Conservation (phyloP, 2,113 vertebrate genomes). For the Tenebrosternarchus preto region DNA sequence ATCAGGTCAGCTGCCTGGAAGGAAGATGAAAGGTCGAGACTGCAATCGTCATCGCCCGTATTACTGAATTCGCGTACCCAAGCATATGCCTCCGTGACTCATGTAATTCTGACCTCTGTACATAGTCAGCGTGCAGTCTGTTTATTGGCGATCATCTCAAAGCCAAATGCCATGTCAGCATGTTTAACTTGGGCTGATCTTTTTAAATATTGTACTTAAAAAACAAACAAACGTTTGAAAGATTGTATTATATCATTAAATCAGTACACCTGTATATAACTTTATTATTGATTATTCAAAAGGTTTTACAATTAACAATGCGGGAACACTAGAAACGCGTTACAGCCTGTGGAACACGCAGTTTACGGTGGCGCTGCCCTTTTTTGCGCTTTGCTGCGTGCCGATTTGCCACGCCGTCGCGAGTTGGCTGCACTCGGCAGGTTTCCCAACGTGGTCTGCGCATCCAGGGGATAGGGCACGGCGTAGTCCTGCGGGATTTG, state of each 20-base stretch:
- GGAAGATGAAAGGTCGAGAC: slow-evolving; percentile 1
- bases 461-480: slow-evolving; percentile 55
- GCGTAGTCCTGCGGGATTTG: slow-evolving; percentile 43
- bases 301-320: neutral
- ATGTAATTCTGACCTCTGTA: neutral
- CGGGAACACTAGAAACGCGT: neutral
- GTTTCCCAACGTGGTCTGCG: slow-evolving; percentile 52
- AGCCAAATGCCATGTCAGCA: neutral
- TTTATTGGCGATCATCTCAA: neutral
- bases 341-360: neutral
- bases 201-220: neutral
- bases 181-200: neutral
- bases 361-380: neutral
- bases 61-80: neutral
- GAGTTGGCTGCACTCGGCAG: slow-evolving; percentile 12
- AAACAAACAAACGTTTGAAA: neutral
- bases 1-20: slow-evolving; percentile 4
- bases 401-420: slow-evolving; percentile 3
- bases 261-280: neutral
- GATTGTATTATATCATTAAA: neutral
- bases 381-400: neutral
- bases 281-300: neutral
- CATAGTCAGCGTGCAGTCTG: neutral
- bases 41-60: neutral
- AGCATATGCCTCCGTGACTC: neutral